Evolutionary conservation across 30 jellyfish, hydroid and myxozoan genomes (phyloP).

Genomic region (Turritopsis rubra): DNA sequence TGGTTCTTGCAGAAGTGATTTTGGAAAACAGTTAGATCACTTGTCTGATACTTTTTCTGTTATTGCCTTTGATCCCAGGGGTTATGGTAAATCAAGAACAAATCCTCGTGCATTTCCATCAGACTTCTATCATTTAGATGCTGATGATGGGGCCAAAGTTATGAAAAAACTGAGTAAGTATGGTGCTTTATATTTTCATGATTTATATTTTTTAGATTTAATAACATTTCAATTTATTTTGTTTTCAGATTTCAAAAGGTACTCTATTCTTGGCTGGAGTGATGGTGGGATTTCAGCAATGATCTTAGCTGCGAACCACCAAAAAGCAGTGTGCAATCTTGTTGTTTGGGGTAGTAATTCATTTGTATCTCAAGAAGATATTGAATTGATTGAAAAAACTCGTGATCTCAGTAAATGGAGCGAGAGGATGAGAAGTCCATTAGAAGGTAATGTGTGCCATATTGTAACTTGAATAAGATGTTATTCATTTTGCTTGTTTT

Average conservation of each 20-base stretch:
- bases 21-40: slow-evolving; percentile 58
- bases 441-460: slow-evolving; percentile 50
- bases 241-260: slow-evolving; percentile 45
- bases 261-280: slow-evolving; percentile 80
- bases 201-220: background rate
- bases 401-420: slow-evolving; percentile 73
- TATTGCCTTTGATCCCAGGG: slow-evolving; percentile 79
- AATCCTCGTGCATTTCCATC: slow-evolving; percentile 60
- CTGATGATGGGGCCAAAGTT: slow-evolving; percentile 68
- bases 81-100: slow-evolving; percentile 73
- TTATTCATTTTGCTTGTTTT: background rate
- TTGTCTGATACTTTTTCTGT: slow-evolving; percentile 49
- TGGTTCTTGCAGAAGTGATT: slow-evolving; percentile 65
- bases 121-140: slow-evolving; percentile 69
- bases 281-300: slow-evolving; percentile 81
- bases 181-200: background rate
- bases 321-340: slow-evolving; percentile 39
- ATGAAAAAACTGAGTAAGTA: slow-evolving; percentile 60
- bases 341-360: slow-evolving; percentile 77
- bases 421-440: slow-evolving; percentile 57
- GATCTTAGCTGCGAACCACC: slow-evolving; percentile 56
- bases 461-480: no score
- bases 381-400: slow-evolving; percentile 21
- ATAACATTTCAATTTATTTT: background rate
- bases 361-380: slow-evolving; percentile 51